Evolutionary conservation across 2,888 invertebrate species (phyloP).

Genomic region (Colostygia pectinataria): DNA sequence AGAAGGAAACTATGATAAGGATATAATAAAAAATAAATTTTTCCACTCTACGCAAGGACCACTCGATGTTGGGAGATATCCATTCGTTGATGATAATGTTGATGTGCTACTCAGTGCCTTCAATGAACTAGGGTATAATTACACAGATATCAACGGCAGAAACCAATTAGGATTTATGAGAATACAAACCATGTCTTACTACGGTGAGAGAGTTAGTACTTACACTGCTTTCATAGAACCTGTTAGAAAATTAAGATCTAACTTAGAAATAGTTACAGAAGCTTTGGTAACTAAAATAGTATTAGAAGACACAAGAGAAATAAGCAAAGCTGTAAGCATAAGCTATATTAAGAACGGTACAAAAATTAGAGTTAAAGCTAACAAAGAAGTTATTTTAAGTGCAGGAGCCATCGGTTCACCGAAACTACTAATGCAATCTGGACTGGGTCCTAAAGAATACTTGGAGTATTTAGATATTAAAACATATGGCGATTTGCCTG

Average conservation of each 20-base stretch:
- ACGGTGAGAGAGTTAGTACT: constrained; percentile 73
- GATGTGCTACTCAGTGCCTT: constrained; percentile 70
- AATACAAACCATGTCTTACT: constrained; percentile 72
- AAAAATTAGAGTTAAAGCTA: constrained; percentile 52
- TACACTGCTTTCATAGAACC: constrained; percentile 75
- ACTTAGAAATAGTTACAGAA: constrained; percentile 65
- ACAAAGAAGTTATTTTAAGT: constrained; percentile 68
- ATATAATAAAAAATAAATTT: constrained; percentile 68
- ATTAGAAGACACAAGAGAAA: constrained; percentile 51
- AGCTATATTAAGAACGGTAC: constrained; percentile 73
- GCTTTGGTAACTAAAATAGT: constrained; percentile 69
- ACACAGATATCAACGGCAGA: constrained; percentile 72
- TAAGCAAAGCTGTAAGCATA: constrained; percentile 55
- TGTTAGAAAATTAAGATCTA: constrained; percentile 61
- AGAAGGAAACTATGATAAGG: constrained; percentile 76
- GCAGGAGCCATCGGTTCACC: constrained; percentile 75
- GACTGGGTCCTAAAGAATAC: constrained; percentile 72
- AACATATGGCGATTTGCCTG: constrained; percentile 62
- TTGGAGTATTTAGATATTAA: constrained; percentile 70
- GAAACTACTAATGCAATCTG: constrained; percentile 74
- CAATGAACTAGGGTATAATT: constrained; percentile 72
- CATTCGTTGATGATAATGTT: constrained; percentile 71
- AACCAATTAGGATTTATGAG: constrained; percentile 74
- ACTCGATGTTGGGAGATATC: constrained; percentile 71
- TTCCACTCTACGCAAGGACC: constrained; percentile 75